Conservation (phyloP, 1,140 invertebrate species). For the Probaryconus sp. region DNA sequence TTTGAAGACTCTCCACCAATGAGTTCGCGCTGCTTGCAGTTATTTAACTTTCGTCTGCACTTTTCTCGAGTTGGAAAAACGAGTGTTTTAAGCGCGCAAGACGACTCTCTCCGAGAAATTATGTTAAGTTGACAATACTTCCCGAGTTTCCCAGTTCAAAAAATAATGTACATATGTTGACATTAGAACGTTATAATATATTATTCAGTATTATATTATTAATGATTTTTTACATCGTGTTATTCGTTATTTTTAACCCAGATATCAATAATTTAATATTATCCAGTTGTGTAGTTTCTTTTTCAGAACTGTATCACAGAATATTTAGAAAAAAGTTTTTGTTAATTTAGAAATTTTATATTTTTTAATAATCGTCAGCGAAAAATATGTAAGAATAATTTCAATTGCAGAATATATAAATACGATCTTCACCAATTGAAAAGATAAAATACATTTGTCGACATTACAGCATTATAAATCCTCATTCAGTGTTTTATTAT, state of each 20-base stretch:
- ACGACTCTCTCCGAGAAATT: slow-evolving; percentile 31
- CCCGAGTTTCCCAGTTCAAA: neutral
- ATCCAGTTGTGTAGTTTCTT: neutral
- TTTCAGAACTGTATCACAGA: too few species aligned
- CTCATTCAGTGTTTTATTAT: slow-evolving; percentile 9
- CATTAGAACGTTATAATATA: slow-evolving; percentile 4
- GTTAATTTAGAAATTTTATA: too few species aligned
- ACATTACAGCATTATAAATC: slow-evolving; percentile 9
- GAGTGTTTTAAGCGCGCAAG: slow-evolving; percentile 29
- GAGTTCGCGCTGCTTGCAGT: slow-evolving; percentile 32
- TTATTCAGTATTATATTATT: slow-evolving; percentile 9
- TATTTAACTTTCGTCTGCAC: slow-evolving; percentile 50
- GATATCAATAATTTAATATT: slow-evolving; percentile 7
- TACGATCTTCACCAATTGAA: too few species aligned
- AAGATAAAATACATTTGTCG: slow-evolving; percentile 9
- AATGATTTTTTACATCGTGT: neutral
- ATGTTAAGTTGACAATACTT: slow-evolving; percentile 39
- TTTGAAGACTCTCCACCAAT: slow-evolving; percentile 45
- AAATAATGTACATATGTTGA: slow-evolving; percentile 17
- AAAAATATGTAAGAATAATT: too few species aligned
- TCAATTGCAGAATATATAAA: too few species aligned
- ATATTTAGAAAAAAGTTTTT: too few species aligned
- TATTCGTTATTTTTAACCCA: slow-evolving; percentile 3
- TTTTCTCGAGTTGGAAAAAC: slow-evolving; percentile 42
- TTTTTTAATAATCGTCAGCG: too few species aligned